phyloP scores from a whole-genome alignment of 2,113 vertebrate species.

The Falcunculus frontatus region DNA sequence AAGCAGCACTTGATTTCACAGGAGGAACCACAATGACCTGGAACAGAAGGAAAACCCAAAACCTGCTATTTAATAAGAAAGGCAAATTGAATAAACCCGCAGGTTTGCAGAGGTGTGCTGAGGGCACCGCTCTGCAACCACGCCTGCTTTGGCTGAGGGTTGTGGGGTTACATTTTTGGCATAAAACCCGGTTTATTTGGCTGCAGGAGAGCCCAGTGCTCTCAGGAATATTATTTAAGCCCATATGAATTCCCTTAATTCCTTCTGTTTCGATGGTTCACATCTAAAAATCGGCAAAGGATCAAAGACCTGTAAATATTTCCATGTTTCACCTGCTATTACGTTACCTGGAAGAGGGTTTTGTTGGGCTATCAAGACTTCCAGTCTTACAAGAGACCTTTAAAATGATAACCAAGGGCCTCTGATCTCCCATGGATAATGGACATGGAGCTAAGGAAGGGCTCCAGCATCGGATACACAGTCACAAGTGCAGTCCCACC shows the following conservation, averaged over 20 bases:
- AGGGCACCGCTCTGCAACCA: background rate
- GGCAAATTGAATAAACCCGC: background rate
- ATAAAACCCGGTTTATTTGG: background rate
- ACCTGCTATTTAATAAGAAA: background rate
- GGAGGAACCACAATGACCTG: background rate
- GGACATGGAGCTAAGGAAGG: background rate
- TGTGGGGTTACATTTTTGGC: background rate
- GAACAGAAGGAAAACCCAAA: background rate
- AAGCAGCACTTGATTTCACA: background rate
- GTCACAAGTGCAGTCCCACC: background rate
- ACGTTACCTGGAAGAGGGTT: background rate
- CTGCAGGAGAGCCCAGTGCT: background rate
- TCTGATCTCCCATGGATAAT: background rate
- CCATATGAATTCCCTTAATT: background rate
- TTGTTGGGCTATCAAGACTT: background rate
- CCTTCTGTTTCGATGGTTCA: background rate
- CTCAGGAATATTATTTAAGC: background rate
- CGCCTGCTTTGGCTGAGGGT: fast-evolving
- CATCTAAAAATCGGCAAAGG: background rate
- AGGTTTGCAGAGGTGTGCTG: background rate
- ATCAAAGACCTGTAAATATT: background rate
- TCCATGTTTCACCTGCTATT: background rate
- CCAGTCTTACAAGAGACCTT: background rate
- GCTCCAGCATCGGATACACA: fast-evolving
- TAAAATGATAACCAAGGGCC: background rate